These are phyloP conservation scores for Rhadinocentrus ornatus DNA, from an alignment of 2,797 vertebrate genomes.

Conservation along the genomic window DNA sequence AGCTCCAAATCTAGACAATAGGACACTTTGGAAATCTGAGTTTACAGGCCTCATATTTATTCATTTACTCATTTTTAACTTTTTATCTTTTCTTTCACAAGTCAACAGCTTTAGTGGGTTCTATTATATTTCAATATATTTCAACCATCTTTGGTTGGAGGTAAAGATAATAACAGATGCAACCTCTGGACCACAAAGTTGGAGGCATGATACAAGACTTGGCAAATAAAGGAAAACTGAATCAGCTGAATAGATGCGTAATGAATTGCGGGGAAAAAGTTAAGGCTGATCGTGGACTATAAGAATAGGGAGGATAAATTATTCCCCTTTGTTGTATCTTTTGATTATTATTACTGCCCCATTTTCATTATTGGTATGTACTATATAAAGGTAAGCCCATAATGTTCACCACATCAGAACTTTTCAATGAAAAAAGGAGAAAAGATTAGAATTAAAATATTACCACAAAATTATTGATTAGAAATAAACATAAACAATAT, in stretches of 20 bases:
- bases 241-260: not conserved
- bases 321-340: no score
- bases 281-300: not conserved
- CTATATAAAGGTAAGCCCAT: no score
- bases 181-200: not conserved
- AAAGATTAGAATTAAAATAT: no score
- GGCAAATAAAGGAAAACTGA: not conserved
- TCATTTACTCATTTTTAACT: not conserved
- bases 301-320: not conserved
- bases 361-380: not conserved
- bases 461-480: no score
- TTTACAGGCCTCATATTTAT: not conserved
- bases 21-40: not conserved
- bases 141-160: not conserved
- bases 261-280: not conserved
- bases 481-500: no score
- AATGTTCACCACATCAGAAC: no score
- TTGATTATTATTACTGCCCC: not conserved
- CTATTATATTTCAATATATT: not conserved
- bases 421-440: no score
- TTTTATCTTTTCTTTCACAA: not conserved
- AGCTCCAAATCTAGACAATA: not conserved
- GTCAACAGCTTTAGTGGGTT: no score
- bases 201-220: slow-evolving; percentile 1
- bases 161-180: slow-evolving; percentile 10